A percentile compares a stretch with the other conserved stretches of the same genome.
phyloP scores from a whole-genome alignment of 2,113 vertebrate species.

The Myotis davidii region DNA sequence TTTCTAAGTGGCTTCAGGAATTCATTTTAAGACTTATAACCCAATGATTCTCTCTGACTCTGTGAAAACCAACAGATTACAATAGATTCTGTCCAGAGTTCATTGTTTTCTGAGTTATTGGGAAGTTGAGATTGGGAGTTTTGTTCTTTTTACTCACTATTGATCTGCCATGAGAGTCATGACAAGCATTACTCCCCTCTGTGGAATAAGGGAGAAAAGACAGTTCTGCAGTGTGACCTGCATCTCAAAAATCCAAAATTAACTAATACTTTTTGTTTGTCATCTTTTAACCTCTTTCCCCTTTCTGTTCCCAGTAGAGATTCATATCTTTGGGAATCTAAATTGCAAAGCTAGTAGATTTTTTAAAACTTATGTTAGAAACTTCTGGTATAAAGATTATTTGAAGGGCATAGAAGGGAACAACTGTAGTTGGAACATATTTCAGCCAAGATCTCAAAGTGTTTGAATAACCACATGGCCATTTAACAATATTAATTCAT shows the following conservation, averaged over 20 bases:
- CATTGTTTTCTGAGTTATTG: conserved; percentile 4
- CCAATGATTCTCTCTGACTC: neutral
- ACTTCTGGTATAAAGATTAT: neutral
- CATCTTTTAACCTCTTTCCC: neutral
- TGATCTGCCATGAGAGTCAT: conserved; percentile 31
- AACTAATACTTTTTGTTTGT: neutral
- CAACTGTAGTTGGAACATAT: neutral
- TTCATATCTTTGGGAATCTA: neutral
- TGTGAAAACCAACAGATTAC: neutral
- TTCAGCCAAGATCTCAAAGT: neutral
- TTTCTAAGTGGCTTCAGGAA: neutral
- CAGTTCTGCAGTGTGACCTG: neutral
- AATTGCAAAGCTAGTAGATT: neutral
- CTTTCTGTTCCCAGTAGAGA: neutral
- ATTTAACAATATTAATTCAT: conserved; percentile 25
- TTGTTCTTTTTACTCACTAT: conserved; percentile 21
- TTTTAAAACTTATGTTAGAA: neutral
- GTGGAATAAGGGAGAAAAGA: neutral
- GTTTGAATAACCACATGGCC: conserved; percentile 16
- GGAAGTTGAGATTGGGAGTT: conserved; percentile 21
- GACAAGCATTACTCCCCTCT: neutral
- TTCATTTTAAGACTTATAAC: conserved; percentile 1
- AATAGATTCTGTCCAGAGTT: neutral
- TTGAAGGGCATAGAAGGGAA: neutral
- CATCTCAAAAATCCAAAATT: conserved; percentile 21